A percentile compares a stretch with the other conserved stretches of the same genome.
phyloP scores from a whole-genome alignment of 2,797 vertebrate genomes.

The Microctenopoma stevenorrisi region DNA sequence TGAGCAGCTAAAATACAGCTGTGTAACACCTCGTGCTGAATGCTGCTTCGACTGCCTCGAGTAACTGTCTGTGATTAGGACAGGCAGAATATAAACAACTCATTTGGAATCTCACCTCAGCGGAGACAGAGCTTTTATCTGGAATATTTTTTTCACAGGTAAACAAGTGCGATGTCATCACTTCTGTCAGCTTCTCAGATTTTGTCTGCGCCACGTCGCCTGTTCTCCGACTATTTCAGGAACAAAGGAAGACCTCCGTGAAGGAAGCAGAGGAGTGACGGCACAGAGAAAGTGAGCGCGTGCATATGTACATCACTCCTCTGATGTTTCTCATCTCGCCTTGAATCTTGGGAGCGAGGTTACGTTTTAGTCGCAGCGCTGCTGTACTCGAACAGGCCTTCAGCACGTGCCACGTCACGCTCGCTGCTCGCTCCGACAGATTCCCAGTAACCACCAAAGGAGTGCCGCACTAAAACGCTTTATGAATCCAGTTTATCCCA shows the following conservation, averaged over 20 bases:
- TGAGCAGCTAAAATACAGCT: not conserved
- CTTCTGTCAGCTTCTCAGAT: constrained; percentile 45
- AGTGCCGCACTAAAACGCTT: constrained; percentile 7
- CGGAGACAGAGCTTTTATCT: constrained; percentile 40
- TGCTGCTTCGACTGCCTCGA: not conserved
- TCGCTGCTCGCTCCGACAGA: not conserved
- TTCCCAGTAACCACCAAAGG: constrained; percentile 2
- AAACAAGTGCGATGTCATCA: constrained; percentile 59
- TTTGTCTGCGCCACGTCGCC: constrained; percentile 26
- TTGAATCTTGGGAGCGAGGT: constrained; percentile 61
- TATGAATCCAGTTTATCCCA: constrained; percentile 15
- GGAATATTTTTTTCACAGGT: constrained; percentile 38
- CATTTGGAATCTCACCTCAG: constrained; percentile 26
- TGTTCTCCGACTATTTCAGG: constrained; percentile 63
- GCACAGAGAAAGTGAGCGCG: constrained; percentile 29
- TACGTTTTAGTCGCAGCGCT: constrained; percentile 19
- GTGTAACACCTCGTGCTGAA: not conserved
- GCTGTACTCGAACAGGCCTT: constrained; percentile 25
- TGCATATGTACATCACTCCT: constrained; percentile 22
- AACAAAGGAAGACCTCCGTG: constrained; percentile 55
- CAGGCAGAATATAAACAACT: constrained; percentile 35
- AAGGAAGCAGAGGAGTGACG: constrained; percentile 43
- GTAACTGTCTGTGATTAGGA: constrained; percentile 45
- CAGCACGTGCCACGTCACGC: constrained; percentile 30
- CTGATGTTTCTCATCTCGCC: constrained; percentile 24